These are phyloP conservation scores for Norana najaformis DNA, from an alignment of 2,888 invertebrate genomes.

Conservation along the genomic window DNA sequence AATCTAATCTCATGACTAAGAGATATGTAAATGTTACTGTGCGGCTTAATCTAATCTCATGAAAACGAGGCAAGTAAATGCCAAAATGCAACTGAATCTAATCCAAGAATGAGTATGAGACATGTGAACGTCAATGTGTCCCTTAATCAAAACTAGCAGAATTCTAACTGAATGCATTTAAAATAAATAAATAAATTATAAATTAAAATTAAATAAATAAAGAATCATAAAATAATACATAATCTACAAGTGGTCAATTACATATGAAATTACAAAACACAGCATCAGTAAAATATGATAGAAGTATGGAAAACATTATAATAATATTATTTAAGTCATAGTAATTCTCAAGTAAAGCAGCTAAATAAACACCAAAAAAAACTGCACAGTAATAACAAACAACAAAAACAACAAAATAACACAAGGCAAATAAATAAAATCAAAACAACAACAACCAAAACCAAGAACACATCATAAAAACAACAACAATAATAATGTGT, in stretches of 20 bases:
- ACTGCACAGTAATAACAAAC: background rate
- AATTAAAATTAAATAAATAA: too few relatives aligned
- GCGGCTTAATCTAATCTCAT: too few relatives aligned
- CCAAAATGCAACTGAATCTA: background rate
- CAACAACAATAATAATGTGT: background rate
- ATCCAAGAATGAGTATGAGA: background rate
- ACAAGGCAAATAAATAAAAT: background rate
- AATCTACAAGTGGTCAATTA: background rate
- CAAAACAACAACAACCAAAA: constrained; percentile 15
- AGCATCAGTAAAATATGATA: background rate
- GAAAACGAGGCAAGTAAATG: too few relatives aligned
- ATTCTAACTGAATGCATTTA: background rate
- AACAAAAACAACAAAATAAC: background rate
- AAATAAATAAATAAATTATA: too few relatives aligned
- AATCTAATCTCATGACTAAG: background rate
- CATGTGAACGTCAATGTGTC: background rate
- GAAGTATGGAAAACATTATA: background rate
- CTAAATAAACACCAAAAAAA: background rate
- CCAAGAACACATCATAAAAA: constrained; percentile 5
- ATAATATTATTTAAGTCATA: background rate
- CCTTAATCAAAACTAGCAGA: too few relatives aligned
- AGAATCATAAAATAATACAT: too few relatives aligned
- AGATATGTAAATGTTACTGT: too few relatives aligned
- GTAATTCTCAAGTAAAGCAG: background rate
- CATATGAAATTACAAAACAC: background rate